Evolutionary conservation across 2,797 vertebrate genomes (phyloP).

Genomic region (Squalus acanthias): DNA sequence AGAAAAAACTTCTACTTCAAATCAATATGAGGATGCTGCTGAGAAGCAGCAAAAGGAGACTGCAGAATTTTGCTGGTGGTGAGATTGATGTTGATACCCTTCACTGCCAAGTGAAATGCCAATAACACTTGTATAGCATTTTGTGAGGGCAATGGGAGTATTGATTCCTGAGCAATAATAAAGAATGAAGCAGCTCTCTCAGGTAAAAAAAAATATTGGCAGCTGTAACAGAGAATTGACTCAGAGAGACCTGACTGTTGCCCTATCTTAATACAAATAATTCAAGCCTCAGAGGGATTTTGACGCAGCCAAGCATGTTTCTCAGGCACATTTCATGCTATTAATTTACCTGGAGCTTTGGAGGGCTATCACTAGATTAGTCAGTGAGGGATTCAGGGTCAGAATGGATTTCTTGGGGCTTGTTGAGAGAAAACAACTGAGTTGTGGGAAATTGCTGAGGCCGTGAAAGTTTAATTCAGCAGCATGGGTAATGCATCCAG

Average conservation of each 20-base stretch:
- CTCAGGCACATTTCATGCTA: slow-evolving; percentile 52
- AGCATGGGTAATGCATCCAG: slow-evolving; percentile 5
- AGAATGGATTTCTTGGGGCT: slow-evolving; percentile 59
- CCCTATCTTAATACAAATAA: slow-evolving; percentile 73
- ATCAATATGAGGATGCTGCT: slow-evolving; percentile 44
- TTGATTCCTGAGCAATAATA: slow-evolving; percentile 82
- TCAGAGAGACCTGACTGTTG: slow-evolving; percentile 58
- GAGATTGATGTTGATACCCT: slow-evolving; percentile 87
- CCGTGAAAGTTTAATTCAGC: slow-evolving; percentile 47
- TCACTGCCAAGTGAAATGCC: slow-evolving; percentile 80
- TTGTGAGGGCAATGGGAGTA: slow-evolving; percentile 87
- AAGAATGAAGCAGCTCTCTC: slow-evolving; percentile 73
- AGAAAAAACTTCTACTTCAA: slow-evolving; percentile 53
- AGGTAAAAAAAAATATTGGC: slow-evolving; percentile 74
- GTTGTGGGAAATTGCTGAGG: slow-evolving; percentile 44
- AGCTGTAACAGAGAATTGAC: slow-evolving; percentile 74
- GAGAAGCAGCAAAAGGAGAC: slow-evolving; percentile 55
- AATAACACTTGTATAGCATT: slow-evolving; percentile 92
- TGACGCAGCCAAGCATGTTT: slow-evolving; percentile 59
- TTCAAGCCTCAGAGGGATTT: slow-evolving; percentile 63
- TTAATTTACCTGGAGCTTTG: slow-evolving; percentile 61
- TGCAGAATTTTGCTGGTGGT: slow-evolving; percentile 60
- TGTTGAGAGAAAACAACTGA: slow-evolving; percentile 46
- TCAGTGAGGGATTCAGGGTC: slow-evolving; percentile 48
- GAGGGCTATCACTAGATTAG: slow-evolving; percentile 53